These are phyloP conservation scores for Homalodisca vitripennis DNA, from an alignment of 1,140 invertebrate species.

Conservation along the genomic window DNA sequence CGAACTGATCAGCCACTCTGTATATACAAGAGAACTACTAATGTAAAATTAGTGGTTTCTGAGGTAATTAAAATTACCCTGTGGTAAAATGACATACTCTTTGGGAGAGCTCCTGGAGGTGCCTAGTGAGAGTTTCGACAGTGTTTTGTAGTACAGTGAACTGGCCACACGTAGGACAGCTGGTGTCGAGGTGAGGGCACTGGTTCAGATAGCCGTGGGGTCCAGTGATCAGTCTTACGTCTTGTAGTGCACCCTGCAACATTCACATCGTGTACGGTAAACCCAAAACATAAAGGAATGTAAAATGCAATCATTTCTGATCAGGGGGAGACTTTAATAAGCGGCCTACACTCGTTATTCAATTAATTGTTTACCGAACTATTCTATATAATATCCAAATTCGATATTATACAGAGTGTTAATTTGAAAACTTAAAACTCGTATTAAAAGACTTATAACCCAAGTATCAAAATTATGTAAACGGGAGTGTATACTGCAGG, in stretches of 20 bases:
- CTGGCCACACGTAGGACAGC: conserved; percentile 87
- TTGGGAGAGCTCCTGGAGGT: conserved; percentile 58
- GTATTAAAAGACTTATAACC: too few species aligned
- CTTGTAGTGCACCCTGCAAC: conserved; percentile 79
- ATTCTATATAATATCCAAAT: too few species aligned
- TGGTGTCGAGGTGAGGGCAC: conserved; percentile 80
- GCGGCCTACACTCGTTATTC: too few species aligned
- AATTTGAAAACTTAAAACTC: too few species aligned
- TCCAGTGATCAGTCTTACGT: conserved; percentile 79
- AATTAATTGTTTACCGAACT: too few species aligned
- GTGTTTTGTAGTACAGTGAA: conserved; percentile 78
- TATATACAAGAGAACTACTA: too few species aligned
- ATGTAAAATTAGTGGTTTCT: too few species aligned
- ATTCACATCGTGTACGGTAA: conserved; percentile 22
- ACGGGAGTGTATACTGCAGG: too few species aligned
- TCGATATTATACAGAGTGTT: too few species aligned
- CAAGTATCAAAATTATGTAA: too few species aligned
- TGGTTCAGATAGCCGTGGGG: conserved; percentile 82
- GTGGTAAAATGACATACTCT: conserved; percentile 54
- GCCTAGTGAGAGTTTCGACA: conserved; percentile 58
- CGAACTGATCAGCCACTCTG: too few species aligned
- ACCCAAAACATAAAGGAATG: not conserved
- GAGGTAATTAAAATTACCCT: not conserved
- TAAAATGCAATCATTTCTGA: not conserved
- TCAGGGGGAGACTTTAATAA: too few species aligned